Base-by-base conservation (phyloP, 2,888 invertebrate genomes). In the Catocala sponsa region DNA sequence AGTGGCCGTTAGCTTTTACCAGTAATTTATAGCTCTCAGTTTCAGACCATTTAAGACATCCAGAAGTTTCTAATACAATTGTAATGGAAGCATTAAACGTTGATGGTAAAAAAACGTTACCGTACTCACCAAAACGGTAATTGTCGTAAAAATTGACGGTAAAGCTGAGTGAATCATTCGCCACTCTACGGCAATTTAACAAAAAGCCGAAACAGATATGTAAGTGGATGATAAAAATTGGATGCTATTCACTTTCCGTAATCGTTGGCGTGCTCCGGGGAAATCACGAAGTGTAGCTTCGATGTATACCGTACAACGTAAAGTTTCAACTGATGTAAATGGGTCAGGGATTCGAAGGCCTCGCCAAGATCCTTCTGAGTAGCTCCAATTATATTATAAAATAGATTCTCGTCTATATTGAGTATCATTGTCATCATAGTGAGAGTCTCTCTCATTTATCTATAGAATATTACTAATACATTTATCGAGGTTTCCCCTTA, bases 201-300 rank as follows among this genome's bases (percentile, higher is more conserved):
- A 86, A 84, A 86, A 82, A 84, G 84, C 83, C 79, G 75, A 79
- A 80, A 81, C 81, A 80, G 80, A 78, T 83, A 79, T 80, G 83
- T 83, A 86, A 89, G 85, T 85, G 81, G 85, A 85, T 87, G 85
- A 85, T 91, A 91, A 91, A 92, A 91, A 91, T 90, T 90, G 87
- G 88, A 88, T 86, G 86, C 82, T 81, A 87, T 90, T 85, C 85
- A 81, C 83, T 87, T 79, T 70, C 78, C 72, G 84, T 85, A 88
- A 90, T 89, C 86, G 87, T 71, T 72, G 73, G 66, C 63, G 70
- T 65, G 77, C 91, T 88, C 89, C 51, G 51, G 92, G 91, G 91
- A 92, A 92, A 92, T 92, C 88, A 90, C 76, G 73, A 80, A 82
- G 82, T 79, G 80, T 73, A 78, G 72, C 75, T 65, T 79, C 83